Conservation (phyloP, 2,113 vertebrate genomes). For the Aptenodytes patagonicus region DNA sequence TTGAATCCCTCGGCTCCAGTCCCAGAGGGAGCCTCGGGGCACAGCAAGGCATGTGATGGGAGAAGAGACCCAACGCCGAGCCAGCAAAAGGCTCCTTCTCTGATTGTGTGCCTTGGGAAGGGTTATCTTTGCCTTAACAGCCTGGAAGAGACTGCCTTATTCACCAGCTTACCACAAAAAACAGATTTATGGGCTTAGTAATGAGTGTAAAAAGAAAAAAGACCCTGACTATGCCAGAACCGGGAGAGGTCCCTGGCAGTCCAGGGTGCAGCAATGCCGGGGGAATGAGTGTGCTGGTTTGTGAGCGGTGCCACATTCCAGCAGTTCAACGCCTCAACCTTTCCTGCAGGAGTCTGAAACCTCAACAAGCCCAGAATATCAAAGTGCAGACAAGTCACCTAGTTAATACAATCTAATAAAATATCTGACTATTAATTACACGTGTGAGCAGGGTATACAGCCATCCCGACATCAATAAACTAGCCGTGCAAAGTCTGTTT, state of each 20-base stretch:
- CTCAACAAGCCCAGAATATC: not conserved
- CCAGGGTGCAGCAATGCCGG: not conserved
- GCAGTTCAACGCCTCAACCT: not conserved
- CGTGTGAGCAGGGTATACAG: not conserved
- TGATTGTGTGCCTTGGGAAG: not conserved
- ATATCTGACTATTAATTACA: conserved; percentile 34
- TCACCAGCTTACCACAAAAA: conserved; percentile 5
- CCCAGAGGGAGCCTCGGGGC: not conserved
- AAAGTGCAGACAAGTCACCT: conserved; percentile 46
- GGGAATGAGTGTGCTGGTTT: not conserved
- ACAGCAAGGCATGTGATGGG: not conserved
- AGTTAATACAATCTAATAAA: conserved; percentile 38
- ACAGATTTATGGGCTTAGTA: conserved; percentile 7
- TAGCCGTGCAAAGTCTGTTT: conserved; percentile 13
- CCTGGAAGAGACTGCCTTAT: conserved; percentile 15
- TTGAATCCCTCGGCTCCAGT: not conserved
- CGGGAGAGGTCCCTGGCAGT: not conserved
- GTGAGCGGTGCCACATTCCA: not conserved
- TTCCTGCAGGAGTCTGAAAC: not conserved
- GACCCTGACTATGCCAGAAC: not conserved
- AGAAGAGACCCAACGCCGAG: accelerated
- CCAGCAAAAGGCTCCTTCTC: conserved; percentile 43
- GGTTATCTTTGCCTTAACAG: conserved; percentile 38
- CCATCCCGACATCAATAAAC: conserved; percentile 31
- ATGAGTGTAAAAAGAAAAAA: not conserved